Evolutionary conservation across 2,888 invertebrate genomes (phyloP).

Genomic region (Agrochola macilenta): DNA sequence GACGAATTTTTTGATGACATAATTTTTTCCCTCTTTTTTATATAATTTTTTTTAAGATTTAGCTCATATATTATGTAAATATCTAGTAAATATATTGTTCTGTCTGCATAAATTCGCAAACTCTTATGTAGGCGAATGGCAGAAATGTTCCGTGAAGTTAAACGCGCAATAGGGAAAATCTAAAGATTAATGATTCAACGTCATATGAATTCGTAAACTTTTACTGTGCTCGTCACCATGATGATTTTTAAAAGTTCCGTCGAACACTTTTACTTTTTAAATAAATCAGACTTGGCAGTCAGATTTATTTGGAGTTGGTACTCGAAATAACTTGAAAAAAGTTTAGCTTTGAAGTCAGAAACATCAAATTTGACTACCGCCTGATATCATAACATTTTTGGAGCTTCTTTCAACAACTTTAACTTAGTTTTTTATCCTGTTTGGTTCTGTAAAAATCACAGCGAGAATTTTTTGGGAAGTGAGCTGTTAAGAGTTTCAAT

Average conservation of each 20-base stretch:
- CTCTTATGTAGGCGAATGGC: not conserved
- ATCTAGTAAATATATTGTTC: not conserved
- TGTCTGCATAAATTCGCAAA: no score
- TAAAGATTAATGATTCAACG: slow-evolving; percentile 28
- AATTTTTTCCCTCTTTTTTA: not conserved
- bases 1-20: not conserved
- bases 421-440: slow-evolving; percentile 45
- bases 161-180: slow-evolving; percentile 13
- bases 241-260: slow-evolving; percentile 40
- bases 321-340: slow-evolving; percentile 51
- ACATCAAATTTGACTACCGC: slow-evolving; percentile 51
- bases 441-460: not conserved
- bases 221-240: slow-evolving; percentile 17
- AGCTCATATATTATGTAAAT: not conserved
- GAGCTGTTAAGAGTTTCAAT: not conserved
- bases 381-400: slow-evolving; percentile 43
- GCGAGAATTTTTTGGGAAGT: not conserved
- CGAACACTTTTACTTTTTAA: slow-evolving; percentile 48
- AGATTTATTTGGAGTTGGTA: not conserved
- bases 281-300: slow-evolving; percentile 44
- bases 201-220: slow-evolving; percentile 32
- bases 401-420: slow-evolving; percentile 26
- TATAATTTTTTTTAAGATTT: not conserved
- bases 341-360: slow-evolving; percentile 48
- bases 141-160: not conserved